Conservation (phyloP, 1,140 invertebrate species). For the Sitophilus oryzae region DNA sequence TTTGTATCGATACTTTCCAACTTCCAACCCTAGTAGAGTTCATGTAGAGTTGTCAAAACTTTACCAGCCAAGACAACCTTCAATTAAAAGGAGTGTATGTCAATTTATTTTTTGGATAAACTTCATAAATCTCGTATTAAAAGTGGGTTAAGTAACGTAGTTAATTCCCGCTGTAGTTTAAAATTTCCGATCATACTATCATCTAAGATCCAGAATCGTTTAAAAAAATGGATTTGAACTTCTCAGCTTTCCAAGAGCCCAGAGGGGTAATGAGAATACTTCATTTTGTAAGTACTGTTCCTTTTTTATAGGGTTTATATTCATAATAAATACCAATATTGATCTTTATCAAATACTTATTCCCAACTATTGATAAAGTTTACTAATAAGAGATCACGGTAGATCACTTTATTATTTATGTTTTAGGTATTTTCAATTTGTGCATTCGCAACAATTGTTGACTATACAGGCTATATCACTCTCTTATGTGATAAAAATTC, state of each 20-base stretch:
- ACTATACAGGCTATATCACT: conserved; percentile 41
- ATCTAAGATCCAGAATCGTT: not conserved
- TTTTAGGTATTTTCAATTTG: conserved; percentile 52
- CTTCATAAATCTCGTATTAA: not conserved
- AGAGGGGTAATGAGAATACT: conserved; percentile 55
- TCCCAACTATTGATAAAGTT: no score
- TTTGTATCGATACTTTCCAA: no score
- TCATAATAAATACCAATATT: no score
- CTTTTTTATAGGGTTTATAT: conserved; percentile 3
- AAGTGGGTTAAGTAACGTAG: not conserved
- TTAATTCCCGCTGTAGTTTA: conserved; percentile 11
- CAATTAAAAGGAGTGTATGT: not conserved
- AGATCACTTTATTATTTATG: conserved; percentile 30
- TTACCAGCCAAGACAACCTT: not conserved
- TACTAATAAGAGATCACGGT: conserved; percentile 9
- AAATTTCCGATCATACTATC: not conserved
- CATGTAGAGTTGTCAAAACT: no score
- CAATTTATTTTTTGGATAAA: not conserved
- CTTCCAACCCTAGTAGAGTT: no score
- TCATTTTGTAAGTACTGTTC: conserved; percentile 47
- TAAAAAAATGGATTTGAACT: conserved; percentile 46
- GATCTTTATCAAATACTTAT: no score
- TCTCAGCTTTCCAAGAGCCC: conserved; percentile 52
- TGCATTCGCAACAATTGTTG: conserved; percentile 53
- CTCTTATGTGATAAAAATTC: conserved; percentile 4